Evolutionary conservation across 2,113 vertebrate species (phyloP).

Genomic region (Boleophthalmus pectinirostris): DNA sequence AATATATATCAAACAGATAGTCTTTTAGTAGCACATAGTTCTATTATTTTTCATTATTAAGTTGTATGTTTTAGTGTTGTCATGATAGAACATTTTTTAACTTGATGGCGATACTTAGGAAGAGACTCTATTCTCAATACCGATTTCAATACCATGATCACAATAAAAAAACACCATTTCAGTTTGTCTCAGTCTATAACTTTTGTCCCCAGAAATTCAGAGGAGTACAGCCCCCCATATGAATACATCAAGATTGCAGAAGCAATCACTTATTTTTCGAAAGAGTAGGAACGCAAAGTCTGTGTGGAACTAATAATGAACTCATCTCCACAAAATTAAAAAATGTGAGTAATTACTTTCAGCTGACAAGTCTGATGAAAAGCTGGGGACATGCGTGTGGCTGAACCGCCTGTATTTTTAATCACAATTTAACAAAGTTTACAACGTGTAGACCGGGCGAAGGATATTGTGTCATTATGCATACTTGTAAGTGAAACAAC

Average conservation of each 20-base stretch:
- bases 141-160: too few species aligned
- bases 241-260: neutral
- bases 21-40: too few species aligned
- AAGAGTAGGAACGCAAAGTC: neutral
- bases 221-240: neutral
- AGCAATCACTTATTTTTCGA: neutral
- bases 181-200: neutral
- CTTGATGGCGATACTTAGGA: too few species aligned
- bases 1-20: too few species aligned
- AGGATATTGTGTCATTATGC: neutral
- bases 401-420: neutral
- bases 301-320: constrained; percentile 4
- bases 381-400: neutral
- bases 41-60: too few species aligned
- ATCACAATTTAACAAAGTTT: neutral
- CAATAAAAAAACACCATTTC: too few species aligned
- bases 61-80: too few species aligned
- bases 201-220: neutral
- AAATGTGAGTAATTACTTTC: neutral
- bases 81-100: too few species aligned
- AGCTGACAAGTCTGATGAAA: neutral
- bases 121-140: too few species aligned
- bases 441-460: neutral
- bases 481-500: constrained; percentile 14
- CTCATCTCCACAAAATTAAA: neutral